Percentiles rank a stretch among this genome's conserved stretches.
Conservation (phyloP, 1,140 invertebrate species). For the Trachymyrmex septentrionalis region DNA sequence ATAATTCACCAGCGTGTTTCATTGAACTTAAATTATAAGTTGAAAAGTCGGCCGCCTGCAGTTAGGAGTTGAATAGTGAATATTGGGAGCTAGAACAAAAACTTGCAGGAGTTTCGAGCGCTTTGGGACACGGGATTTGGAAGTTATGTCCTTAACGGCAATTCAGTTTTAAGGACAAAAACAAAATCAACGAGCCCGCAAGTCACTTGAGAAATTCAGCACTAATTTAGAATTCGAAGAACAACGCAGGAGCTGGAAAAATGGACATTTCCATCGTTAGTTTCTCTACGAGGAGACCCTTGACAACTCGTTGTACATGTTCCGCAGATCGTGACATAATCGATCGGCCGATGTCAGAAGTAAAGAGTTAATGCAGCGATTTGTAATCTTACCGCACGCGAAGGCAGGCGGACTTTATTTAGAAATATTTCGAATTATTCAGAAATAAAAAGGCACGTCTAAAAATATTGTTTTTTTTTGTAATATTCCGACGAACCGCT, state of each 20-base stretch:
- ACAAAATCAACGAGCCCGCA: neutral
- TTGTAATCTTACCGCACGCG: neutral
- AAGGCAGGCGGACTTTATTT: neutral
- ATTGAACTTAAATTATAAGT: neutral
- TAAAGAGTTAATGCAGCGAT: conserved; percentile 23
- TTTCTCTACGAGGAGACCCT: neutral
- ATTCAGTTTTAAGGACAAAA: neutral
- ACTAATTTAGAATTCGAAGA: neutral
- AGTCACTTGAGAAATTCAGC: neutral
- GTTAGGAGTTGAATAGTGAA: neutral
- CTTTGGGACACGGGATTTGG: neutral
- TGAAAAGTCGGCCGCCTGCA: neutral
- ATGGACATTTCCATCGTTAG: neutral
- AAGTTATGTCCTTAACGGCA: neutral
- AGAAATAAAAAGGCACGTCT: neutral
- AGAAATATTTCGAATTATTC: neutral
- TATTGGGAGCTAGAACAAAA: conserved; percentile 9
- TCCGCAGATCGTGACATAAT: conserved; percentile 29
- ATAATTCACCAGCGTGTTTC: conserved; percentile 8
- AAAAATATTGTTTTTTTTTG: neutral
- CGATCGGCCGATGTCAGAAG: conserved; percentile 17
- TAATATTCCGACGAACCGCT: neutral
- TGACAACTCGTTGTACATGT: conserved; percentile 14
- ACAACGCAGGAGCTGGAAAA: neutral
- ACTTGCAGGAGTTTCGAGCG: too few species aligned